phyloP scores from a whole-genome alignment of 2,797 vertebrate species.

The Remorina albescens region DNA sequence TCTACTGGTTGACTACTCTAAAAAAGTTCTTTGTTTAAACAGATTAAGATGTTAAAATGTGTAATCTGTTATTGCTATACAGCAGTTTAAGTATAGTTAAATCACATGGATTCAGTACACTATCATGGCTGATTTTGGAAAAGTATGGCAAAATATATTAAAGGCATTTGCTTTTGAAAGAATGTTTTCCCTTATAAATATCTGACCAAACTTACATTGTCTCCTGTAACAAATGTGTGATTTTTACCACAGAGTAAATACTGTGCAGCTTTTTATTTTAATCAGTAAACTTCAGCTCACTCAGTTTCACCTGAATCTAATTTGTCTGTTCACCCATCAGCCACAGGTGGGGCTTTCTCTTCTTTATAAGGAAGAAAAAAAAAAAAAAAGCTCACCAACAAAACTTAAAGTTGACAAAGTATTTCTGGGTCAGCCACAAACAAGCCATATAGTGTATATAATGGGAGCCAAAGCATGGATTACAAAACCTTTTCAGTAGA shows the following conservation, averaged over 20 bases:
- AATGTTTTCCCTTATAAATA: background rate
- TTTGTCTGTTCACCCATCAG: background rate
- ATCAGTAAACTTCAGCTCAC: background rate
- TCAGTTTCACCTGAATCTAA: background rate
- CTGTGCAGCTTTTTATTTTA: background rate
- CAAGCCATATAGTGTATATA: background rate
- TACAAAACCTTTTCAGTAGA: background rate
- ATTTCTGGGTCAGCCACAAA: background rate
- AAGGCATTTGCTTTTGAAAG: slow-evolving; percentile 27
- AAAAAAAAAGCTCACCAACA: background rate
- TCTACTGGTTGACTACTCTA: slow-evolving; percentile 14
- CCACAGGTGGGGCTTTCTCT: background rate
- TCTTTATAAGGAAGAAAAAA: background rate
- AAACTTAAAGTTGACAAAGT: background rate
- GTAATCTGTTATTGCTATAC: slow-evolving; percentile 16
- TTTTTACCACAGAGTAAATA: background rate
- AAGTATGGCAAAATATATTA: slow-evolving; percentile 43
- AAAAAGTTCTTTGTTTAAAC: slow-evolving; percentile 12
- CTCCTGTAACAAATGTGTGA: background rate
- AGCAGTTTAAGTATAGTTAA: slow-evolving; percentile 1
- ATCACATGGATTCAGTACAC: background rate
- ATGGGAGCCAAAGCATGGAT: background rate
- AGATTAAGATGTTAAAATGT: background rate
- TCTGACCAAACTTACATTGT: background rate
- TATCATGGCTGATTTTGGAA: slow-evolving; percentile 38